phyloP scores from a whole-genome alignment of 2,888 invertebrate genomes.

The Vandiemenella viatica region DNA sequence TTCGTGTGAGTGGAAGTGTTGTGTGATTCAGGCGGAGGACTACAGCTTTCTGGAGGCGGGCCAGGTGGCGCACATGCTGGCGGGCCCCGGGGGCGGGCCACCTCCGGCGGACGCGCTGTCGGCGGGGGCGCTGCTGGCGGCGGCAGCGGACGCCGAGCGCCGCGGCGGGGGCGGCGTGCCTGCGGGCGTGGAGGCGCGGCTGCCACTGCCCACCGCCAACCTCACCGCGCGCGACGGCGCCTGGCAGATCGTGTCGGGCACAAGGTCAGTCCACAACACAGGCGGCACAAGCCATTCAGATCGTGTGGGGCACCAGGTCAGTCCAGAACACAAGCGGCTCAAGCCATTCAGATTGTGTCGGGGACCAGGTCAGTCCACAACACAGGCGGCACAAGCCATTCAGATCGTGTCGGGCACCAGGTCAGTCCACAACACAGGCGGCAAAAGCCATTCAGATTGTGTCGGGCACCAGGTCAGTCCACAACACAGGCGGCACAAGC shows the following conservation, averaged over 20 bases:
- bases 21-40: background rate
- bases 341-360: too few relatives aligned
- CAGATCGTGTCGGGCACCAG: too few relatives aligned
- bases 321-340: too few relatives aligned
- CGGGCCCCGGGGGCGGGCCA: constrained; percentile 36
- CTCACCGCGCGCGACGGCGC: constrained; percentile 54
- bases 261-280: constrained; percentile 48
- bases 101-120: constrained; percentile 23
- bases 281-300: too few relatives aligned
- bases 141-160: constrained; percentile 24
- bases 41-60: constrained; percentile 22
- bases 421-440: too few relatives aligned
- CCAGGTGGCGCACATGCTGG: constrained; percentile 35
- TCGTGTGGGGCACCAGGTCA: too few relatives aligned
- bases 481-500: too few relatives aligned
- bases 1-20: too few relatives aligned
- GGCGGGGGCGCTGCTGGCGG: constrained; percentile 32
- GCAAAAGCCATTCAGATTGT: too few relatives aligned
- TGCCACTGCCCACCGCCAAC: constrained; percentile 9
- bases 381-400: too few relatives aligned
- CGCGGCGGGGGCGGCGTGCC: constrained; percentile 18
- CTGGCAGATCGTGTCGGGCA: constrained; percentile 64
- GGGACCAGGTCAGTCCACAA: too few relatives aligned
- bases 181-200: constrained; percentile 16
- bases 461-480: too few relatives aligned